phyloP scores from a whole-genome alignment of 2,797 vertebrate genomes.

The Ctenopoma kingsleyae region DNA sequence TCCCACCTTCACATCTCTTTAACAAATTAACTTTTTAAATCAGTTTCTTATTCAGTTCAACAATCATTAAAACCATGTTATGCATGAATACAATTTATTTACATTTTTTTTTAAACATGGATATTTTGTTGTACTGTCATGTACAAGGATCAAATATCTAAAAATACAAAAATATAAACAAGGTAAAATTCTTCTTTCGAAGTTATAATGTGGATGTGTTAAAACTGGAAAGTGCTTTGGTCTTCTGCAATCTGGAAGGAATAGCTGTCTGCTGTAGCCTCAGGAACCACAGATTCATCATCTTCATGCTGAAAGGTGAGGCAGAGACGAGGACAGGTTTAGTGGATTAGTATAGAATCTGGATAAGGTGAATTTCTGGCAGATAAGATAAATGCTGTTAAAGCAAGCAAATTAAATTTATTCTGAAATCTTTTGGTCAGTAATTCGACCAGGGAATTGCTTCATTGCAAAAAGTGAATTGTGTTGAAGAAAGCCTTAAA shows the following conservation, averaged over 20 bases:
- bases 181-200: background rate
- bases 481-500: background rate
- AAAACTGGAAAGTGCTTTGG: constrained; percentile 90
- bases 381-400: no score
- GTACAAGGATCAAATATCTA: constrained; percentile 60
- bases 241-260: constrained; percentile 87
- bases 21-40: background rate
- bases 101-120: constrained; percentile 44
- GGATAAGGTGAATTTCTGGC: background rate
- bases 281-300: constrained; percentile 87
- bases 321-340: constrained; percentile 11
- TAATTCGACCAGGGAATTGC: no score
- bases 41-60: background rate
- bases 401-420: no score
- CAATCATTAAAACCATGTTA: background rate
- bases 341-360: background rate
- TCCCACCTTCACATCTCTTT: no score
- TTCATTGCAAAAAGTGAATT: no score
- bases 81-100: constrained; percentile 60
- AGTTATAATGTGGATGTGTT: constrained; percentile 53
- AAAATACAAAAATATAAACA: constrained; percentile 49
- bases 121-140: constrained; percentile 40
- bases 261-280: constrained; percentile 83
- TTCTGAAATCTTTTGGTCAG: no score
- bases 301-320: constrained; percentile 86